Evolutionary conservation across 2,888 invertebrate species (phyloP), one percentile per base, ranked within the genome.

Genomic region (Ornithoptera priamus): DNA sequence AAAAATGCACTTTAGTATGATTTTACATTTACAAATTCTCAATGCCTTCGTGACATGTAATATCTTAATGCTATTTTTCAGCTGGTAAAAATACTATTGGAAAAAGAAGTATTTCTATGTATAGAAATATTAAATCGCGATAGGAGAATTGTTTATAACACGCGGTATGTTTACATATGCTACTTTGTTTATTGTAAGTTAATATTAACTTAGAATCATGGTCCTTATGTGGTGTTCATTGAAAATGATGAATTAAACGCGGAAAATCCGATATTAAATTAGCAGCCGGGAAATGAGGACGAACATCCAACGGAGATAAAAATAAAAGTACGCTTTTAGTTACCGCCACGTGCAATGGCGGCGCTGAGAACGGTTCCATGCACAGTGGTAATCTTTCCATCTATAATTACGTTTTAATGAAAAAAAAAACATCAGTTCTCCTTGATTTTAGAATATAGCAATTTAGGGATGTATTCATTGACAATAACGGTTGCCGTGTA

Each of bases 211-310:
- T n/a, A n/a, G 6, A 12, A n/a, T 50, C 5, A 17, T n/a, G n/a
- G 22, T 58, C 57, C 24, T 24, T 58, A 12, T 22, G 22, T n/a
- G 24, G 22, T 58, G 7, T 22, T 58, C 15, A 64, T 20, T 50
- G 63, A 62, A 68, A 58, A 63, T 68, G 42, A 30, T 63, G 63
- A 68, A 63, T 63, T 58, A 68, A 59, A 63, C 63, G 63, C 50
- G 68, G 65, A 69, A 69, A 69, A 69, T 57, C 56, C 65, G 39
- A 61, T 69, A 69, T 65, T 65, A 61, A 61, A 69, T 69, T 65
- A 69, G 67, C 24, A 56, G 65, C 57, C 24, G 66, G 46, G 22
- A 65, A 69, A 69, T 69, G 65, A 69, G 69, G 69, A 20, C 69
- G 69, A 65, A 59, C 68, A 67, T 68, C 63, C 58, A 68, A 59